Evolutionary conservation across 2,113 vertebrate species (phyloP), one percentile per base, ranked within the genome.

Genomic region (Amphiprion percula): DNA sequence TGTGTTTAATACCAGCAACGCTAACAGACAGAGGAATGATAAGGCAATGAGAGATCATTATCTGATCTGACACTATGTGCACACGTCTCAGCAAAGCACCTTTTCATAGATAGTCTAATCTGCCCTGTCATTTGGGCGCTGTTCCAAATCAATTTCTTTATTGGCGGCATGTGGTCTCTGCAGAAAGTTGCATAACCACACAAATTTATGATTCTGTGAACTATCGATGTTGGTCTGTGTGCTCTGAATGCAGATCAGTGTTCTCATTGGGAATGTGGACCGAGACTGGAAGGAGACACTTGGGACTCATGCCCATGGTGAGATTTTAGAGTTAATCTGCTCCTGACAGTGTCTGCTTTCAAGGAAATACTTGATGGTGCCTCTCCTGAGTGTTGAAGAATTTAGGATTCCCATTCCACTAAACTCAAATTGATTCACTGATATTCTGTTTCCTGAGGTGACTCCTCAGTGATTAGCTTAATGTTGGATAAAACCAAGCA

Each of bases 71-170:
- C 24, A 64, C 63, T 37, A 75, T 61, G 66, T 47, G 72, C 41
- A 65, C 66, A 77, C 9, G 19, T 80, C 68, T 71, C 63, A 50
- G 81, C 74, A 88, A 77, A 78, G 66, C 72, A 79, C 33, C 59
- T 72, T 55, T 74, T 81, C 46, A 67, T 59, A 47, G 60, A 69
- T 37, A 16, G 52, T 23, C 33, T 68, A 77, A 88, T 85, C 68
- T 58, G 74, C 67, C 33, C 50, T 64, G 82, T 86, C 78, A 61
- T 87, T 78, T 68, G 58, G 86, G 81, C 85, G 44, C 37, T 52
- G 44, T 10, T 78, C 83, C 84, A 90, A 78, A 79, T 86, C 81
- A 86, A 80, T 90, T 80, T 81, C 80, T 82, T 84, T 81, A 90
- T 83, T 84, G 80, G 80, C 82, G 69, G 69, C 70, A 67, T 86